These are phyloP conservation scores for Latrodectus hesperus DNA, from an alignment of 2,888 invertebrate genomes.

Conservation along the genomic window DNA sequence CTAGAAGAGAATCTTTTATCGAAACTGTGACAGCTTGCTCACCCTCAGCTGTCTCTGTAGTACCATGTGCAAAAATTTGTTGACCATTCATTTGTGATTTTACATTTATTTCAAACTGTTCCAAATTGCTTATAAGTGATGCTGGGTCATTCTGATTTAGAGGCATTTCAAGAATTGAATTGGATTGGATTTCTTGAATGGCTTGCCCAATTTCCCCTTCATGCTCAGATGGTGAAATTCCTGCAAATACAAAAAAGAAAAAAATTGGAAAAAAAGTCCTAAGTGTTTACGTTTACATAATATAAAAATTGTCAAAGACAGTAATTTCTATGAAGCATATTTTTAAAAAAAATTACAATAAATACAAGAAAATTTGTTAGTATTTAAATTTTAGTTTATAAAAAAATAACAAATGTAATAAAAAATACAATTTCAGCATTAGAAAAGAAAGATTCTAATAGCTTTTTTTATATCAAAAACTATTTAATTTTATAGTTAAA, in stretches of 20 bases:
- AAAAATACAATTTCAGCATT: too few relatives aligned
- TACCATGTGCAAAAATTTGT: constrained; percentile 60
- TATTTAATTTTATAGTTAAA: too few relatives aligned
- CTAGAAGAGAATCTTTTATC: constrained; percentile 60
- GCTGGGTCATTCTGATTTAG: constrained; percentile 53
- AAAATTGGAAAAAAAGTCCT: background rate
- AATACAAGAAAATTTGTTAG: background rate
- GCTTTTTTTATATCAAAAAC: too few relatives aligned
- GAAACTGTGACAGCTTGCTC: constrained; percentile 59
- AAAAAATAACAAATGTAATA: background rate
- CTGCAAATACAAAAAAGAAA: background rate
- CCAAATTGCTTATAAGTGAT: constrained; percentile 54
- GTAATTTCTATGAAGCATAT: background rate
- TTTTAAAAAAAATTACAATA: background rate
- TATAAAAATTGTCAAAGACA: background rate
- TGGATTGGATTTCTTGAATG: constrained; percentile 63
- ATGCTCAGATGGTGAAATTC: constrained; percentile 19
- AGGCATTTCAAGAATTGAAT: constrained; percentile 54
- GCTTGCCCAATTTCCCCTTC: constrained; percentile 66
- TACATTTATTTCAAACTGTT: constrained; percentile 61
- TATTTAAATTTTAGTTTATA: background rate
- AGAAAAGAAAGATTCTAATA: too few relatives aligned
- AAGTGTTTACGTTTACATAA: background rate
- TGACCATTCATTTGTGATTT: constrained; percentile 61
- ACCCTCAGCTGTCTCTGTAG: constrained; percentile 60